Percentiles rank a stretch among this genome's conserved stretches.
Evolutionary conservation across 2,113 vertebrate species (phyloP).

Genomic region (Menidia beryllina): DNA sequence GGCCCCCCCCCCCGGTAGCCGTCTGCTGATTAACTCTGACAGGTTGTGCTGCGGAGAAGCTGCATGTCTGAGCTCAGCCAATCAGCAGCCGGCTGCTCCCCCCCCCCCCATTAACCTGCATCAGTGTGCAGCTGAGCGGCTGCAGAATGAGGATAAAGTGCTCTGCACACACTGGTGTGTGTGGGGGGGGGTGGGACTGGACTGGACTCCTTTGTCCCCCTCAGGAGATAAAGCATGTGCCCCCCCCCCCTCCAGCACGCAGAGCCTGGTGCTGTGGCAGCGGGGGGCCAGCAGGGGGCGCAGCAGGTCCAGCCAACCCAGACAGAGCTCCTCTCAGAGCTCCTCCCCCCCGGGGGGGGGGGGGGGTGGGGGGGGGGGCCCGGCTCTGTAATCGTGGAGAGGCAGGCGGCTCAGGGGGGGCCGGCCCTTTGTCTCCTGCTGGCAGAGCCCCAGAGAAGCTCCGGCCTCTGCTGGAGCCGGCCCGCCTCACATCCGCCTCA

Average conservation of each 20-base stretch:
- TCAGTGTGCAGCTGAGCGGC: slow-evolving; percentile 88
- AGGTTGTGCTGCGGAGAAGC: slow-evolving; percentile 86
- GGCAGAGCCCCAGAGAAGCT: too few species aligned
- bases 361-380: too few species aligned
- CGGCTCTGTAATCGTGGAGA: too few species aligned
- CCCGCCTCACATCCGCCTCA: too few species aligned
- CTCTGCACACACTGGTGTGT: not conserved
- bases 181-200: not conserved
- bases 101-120: slow-evolving; percentile 84
- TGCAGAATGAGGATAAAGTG: slow-evolving; percentile 66
- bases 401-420: too few species aligned
- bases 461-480: too few species aligned
- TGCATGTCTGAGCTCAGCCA: slow-evolving; percentile 78
- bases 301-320: slow-evolving; percentile 25
- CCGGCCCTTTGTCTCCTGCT: too few species aligned
- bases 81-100: slow-evolving; percentile 78
- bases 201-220: not conserved
- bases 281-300: slow-evolving; percentile 61
- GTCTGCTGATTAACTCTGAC: slow-evolving; percentile 93
- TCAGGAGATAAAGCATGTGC: too few species aligned
- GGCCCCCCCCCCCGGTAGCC: slow-evolving; percentile 91
- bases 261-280: not conserved
- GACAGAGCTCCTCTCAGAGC: too few species aligned
- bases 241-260: too few species aligned
- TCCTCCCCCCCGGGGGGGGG: too few species aligned